phyloP scores from a whole-genome alignment of 2,888 invertebrate species.

The Lucinisca nassula region DNA sequence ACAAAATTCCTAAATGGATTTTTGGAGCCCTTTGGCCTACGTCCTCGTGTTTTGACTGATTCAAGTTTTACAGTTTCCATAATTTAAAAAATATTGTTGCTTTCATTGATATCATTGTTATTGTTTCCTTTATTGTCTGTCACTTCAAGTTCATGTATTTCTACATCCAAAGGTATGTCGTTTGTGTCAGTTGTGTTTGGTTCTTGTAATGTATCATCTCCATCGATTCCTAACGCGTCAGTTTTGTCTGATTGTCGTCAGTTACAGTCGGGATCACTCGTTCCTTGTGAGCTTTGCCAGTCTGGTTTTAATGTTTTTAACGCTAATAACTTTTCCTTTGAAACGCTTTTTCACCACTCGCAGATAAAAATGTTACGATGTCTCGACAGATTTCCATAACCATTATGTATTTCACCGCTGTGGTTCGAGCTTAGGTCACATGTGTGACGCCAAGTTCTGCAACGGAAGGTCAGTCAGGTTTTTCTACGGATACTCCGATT shows the following conservation, averaged over 20 bases:
- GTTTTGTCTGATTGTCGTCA: too few species aligned
- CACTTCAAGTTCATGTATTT: too few species aligned
- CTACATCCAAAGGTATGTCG: too few species aligned
- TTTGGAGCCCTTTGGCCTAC: neutral
- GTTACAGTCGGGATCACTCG: neutral
- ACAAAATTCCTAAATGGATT: neutral
- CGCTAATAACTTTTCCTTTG: neutral
- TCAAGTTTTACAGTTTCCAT: neutral
- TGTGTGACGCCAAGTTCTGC: too few species aligned
- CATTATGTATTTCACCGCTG: neutral
- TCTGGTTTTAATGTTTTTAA: neutral
- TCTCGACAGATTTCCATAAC: neutral
- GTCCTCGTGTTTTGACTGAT: neutral
- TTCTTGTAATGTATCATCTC: too few species aligned
- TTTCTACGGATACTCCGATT: too few species aligned
- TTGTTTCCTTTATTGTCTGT: too few species aligned
- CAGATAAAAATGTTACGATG: neutral
- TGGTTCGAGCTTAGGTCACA: neutral
- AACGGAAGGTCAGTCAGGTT: too few species aligned
- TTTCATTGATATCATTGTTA: too few species aligned
- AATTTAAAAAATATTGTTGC: neutral
- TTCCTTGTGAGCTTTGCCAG: neutral
- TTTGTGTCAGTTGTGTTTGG: too few species aligned
- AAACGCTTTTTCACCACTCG: neutral
- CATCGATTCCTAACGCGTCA: too few species aligned